Conservation (phyloP, 1,140 invertebrate species). For the Papilio polytes region DNA sequence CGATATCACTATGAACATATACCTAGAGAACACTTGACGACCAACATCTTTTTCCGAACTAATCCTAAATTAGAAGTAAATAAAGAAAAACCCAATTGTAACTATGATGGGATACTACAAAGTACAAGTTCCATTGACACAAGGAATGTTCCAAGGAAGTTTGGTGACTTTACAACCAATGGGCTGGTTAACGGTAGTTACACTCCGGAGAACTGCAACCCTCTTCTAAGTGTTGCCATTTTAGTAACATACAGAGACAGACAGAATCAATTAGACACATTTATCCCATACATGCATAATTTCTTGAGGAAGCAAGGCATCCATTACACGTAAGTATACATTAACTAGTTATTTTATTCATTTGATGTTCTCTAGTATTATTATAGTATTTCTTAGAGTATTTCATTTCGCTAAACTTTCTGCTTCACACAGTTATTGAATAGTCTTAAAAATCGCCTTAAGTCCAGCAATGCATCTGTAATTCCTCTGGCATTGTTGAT, state of each 20-base stretch:
- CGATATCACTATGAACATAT: slow-evolving; percentile 64
- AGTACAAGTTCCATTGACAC: slow-evolving; percentile 48
- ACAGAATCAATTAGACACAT: slow-evolving; percentile 90
- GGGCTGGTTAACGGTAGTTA: slow-evolving; percentile 85
- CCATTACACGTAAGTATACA: slow-evolving; percentile 86
- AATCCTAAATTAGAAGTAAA: slow-evolving; percentile 59
- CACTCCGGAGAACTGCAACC: slow-evolving; percentile 89
- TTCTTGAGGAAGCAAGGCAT: slow-evolving; percentile 94
- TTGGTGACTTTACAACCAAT: slow-evolving; percentile 54
- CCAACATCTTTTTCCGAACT: slow-evolving; percentile 57
- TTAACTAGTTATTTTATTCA: neutral
- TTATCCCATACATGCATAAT: slow-evolving; percentile 95
- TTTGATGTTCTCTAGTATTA: neutral
- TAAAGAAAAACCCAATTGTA: slow-evolving; percentile 58
- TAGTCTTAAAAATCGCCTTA: no score
- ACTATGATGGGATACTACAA: slow-evolving; percentile 61
- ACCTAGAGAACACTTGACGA: slow-evolving; percentile 50
- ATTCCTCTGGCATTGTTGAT: no score
- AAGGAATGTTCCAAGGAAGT: slow-evolving; percentile 56
- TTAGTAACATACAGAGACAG: slow-evolving; percentile 96
- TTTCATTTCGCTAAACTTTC: no score
- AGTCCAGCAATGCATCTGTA: no score
- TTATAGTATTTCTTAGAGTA: no score
- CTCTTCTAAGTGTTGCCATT: slow-evolving; percentile 92
- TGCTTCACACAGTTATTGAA: no score